Evolutionary conservation across 2,797 vertebrate genomes (phyloP), one percentile per base, ranked within the genome.

Genomic region (Lacerta viridis): DNA sequence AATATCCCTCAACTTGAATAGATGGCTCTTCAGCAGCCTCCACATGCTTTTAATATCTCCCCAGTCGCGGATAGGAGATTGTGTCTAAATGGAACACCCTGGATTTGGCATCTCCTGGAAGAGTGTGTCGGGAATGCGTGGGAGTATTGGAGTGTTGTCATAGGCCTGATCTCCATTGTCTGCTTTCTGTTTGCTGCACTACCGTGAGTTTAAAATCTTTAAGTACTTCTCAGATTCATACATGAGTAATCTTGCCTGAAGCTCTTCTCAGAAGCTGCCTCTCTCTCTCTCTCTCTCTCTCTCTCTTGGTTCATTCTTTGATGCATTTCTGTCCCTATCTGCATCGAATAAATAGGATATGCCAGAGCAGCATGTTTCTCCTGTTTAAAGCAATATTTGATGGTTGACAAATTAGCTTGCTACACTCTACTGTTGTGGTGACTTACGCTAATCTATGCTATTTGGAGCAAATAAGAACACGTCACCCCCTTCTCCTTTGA

Each of bases 171-270:
- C 82, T 96, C 97, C 88, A 96, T 97, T 96, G 93, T 96, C 89
- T 98, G 97, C 77, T 97, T 97, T 77, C 95, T 98, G 86, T 95
- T 97, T 92, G 97, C 97, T 91, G 96, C 97, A 33, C 90, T 98
- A 74, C 97, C 95, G 93, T 95, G 93, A 97, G 97, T 97, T 95
- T 86, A 84, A 89, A 95, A 90, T 94, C 93, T 95, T 89, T 95
- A 92, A 92, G 88, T 69, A 71, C 7, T 90, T 85, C 89, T 92
- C 88, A 88, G 77, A 94, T 93, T 92, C 68, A 85, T 91, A 93
- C 87, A 93, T 23, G 71, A 92, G 88, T 94, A 94, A 93, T 96
- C 86, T 95, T 89, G 84, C 92, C 93, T 66, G 91, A 80, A 95
- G 93, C 93, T 87, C 88, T 95, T 91, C 69, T 92, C 92, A 90